phyloP scores from a whole-genome alignment of 2,888 invertebrate species.

The Caenorhabditis imperialis region DNA sequence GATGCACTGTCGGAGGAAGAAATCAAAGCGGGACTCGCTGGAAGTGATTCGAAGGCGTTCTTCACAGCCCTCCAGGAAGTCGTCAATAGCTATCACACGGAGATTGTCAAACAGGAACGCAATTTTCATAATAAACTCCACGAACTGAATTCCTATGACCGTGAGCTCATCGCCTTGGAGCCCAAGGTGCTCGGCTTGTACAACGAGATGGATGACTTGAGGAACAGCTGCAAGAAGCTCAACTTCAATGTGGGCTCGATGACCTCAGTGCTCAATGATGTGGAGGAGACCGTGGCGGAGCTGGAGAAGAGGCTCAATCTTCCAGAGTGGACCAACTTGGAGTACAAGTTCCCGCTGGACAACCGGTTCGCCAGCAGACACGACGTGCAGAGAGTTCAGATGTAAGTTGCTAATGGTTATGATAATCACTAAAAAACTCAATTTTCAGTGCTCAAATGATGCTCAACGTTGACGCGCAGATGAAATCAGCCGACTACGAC shows the following conservation, averaged over 20 bases:
- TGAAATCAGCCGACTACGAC: slow-evolving; percentile 54
- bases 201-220: slow-evolving; percentile 47
- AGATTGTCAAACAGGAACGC: slow-evolving; percentile 47
- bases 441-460: slow-evolving; percentile 57
- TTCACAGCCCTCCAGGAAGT: slow-evolving; percentile 53
- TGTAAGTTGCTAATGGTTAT: slow-evolving; percentile 23
- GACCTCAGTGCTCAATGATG: slow-evolving; percentile 52
- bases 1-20: slow-evolving; percentile 51
- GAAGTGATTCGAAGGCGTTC: slow-evolving; percentile 45
- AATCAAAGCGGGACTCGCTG: slow-evolving; percentile 49
- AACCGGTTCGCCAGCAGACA: slow-evolving; percentile 48
- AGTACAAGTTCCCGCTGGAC: slow-evolving; percentile 56
- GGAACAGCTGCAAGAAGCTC: slow-evolving; percentile 43
- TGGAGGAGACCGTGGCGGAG: slow-evolving; percentile 48
- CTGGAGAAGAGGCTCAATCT: slow-evolving; percentile 51
- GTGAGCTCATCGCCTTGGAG: slow-evolving; percentile 46
- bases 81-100: slow-evolving; percentile 45
- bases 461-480: slow-evolving; percentile 55
- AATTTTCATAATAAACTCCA: slow-evolving; percentile 46
- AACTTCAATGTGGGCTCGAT: slow-evolving; percentile 51
- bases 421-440: neutral
- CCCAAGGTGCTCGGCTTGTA: slow-evolving; percentile 54
- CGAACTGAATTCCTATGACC: slow-evolving; percentile 47
- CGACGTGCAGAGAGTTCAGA: slow-evolving; percentile 56
- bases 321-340: slow-evolving; percentile 55